Evolutionary conservation across 23 tunicate genomes (phyloP).

Genomic region (Corella eumyota): DNA sequence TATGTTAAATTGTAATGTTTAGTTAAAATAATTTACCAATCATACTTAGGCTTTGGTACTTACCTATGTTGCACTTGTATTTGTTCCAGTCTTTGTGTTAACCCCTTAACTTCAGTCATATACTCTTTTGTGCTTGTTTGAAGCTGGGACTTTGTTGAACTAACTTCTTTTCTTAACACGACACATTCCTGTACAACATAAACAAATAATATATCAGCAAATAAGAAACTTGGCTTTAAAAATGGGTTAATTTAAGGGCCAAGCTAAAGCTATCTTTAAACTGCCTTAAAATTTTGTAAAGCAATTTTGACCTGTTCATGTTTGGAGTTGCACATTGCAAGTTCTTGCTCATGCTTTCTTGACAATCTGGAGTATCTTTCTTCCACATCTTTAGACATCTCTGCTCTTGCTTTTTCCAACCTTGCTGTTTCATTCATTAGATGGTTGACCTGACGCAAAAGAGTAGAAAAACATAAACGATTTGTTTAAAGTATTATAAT

Average conservation of each 20-base stretch:
- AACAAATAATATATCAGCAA: background rate
- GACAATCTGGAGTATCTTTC: slow-evolving; percentile 31
- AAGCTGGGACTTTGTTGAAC: slow-evolving; percentile 23
- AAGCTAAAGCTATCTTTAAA: too few relatives aligned
- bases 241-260: background rate
- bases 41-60: too few relatives aligned
- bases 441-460: slow-evolving; percentile 31
- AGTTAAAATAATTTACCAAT: background rate
- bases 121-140: slow-evolving; percentile 36
- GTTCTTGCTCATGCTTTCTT: slow-evolving; percentile 59
- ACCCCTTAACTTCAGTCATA: slow-evolving; percentile 36
- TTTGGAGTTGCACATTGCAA: slow-evolving; percentile 32
- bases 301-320: slow-evolving; percentile 53
- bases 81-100: slow-evolving; percentile 34
- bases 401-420: slow-evolving; percentile 54
- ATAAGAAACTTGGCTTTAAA: background rate
- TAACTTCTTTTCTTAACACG: slow-evolving; percentile 37
- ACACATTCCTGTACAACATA: slow-evolving; percentile 30
- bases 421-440: slow-evolving; percentile 37
- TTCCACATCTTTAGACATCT: slow-evolving; percentile 62
- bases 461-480: background rate
- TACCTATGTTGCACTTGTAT: slow-evolving; percentile 27
- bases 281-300: too few relatives aligned
- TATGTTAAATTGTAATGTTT: slow-evolving; percentile 3
- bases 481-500: background rate